Base-by-base conservation (phyloP, 2,113 vertebrate genomes). In the Calidris pugnax region DNA sequence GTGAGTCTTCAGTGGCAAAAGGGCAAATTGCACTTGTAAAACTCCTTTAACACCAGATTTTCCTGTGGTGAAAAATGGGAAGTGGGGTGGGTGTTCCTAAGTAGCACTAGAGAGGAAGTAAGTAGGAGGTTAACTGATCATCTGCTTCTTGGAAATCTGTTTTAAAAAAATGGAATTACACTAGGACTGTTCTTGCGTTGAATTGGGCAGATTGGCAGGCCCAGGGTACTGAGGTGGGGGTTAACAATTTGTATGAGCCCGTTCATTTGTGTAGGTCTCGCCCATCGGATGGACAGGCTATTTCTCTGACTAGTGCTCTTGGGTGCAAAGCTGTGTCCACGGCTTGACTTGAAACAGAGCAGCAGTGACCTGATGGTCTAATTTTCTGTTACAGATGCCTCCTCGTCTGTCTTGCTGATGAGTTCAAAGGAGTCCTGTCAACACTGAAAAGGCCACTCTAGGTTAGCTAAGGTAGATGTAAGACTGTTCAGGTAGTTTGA, bases 361-460 rank as follows among this genome's bases (percentile, higher is more conserved):
- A 75, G 43, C 59, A 39, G 47, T 77, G 53, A 90, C 82, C 74
- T 57, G 57, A 57, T 64, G 45, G 53, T 91, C 48, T 62, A 4
- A 57, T 87, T 87, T 87, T 87, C 59, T 91, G 41, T 91, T 96
- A 82, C 93, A 80, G 68, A 73, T 93, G n/a, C 75, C 16, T 94
- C 67, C 37, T 83, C 85, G 37, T 95, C 37, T 80, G 53, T 87
- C 60, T 74, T 85, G 93, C 68, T 90, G 55, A 63, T 77, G 90
- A 66, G 68, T 71, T 96, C 85, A 88, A 72, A 83, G 91, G 76
- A 88, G 35, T 80, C 50, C 28, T 85, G 48, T 76, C 85, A 76
- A 12, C 72, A 87, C 63, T 75, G 85, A 67, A 56, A 92, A 77
- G 85, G 76, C 56, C 43, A 63, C 37, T 88, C 47, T 91, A 51